A percentile compares a stretch with the other conserved stretches of the same genome.
Conservation (phyloP, 1,140 invertebrate genomes). For the Cheumatopsyche charites region DNA sequence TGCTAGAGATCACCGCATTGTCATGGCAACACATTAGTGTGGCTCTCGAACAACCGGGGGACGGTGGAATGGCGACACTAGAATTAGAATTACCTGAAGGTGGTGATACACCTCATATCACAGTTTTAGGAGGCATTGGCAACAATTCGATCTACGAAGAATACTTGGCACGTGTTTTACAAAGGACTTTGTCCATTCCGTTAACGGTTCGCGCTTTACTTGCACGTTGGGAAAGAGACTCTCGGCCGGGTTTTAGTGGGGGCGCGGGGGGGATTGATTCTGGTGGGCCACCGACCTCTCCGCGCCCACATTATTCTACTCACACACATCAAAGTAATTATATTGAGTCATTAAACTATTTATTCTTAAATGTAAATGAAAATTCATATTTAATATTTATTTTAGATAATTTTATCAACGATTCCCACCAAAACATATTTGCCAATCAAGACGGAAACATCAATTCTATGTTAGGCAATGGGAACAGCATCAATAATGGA, state of each 20-base stretch:
- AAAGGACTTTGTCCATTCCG: conserved; percentile 90
- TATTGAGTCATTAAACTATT: neutral
- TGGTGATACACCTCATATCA: conserved; percentile 70
- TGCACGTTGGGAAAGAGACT: conserved; percentile 68
- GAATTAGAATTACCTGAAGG: conserved; percentile 88
- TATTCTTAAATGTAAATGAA: neutral
- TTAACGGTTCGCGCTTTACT: conserved; percentile 78
- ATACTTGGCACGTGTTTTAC: conserved; percentile 82
- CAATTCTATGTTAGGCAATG: conserved; percentile 43
- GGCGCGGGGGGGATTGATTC: conserved; percentile 59
- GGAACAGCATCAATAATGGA: conserved; percentile 33
- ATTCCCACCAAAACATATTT: conserved; percentile 60
- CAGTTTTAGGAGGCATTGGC: conserved; percentile 55
- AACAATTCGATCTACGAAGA: conserved; percentile 51
- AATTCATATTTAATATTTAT: conserved; percentile 9
- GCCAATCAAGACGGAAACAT: conserved; percentile 43
- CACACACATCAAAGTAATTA: conserved; percentile 54
- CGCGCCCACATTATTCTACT: conserved; percentile 53
- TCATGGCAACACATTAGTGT: conserved; percentile 89
- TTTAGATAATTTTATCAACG: conserved; percentile 57
- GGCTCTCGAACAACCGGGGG: conserved; percentile 89
- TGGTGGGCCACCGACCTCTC: conserved; percentile 53
- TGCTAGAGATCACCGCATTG: conserved; percentile 90
- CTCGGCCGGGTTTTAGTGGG: conserved; percentile 59
- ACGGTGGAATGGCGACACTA: conserved; percentile 90